phyloP scores from a whole-genome alignment of 2,797 vertebrate species.

The Muscicapa striata region DNA sequence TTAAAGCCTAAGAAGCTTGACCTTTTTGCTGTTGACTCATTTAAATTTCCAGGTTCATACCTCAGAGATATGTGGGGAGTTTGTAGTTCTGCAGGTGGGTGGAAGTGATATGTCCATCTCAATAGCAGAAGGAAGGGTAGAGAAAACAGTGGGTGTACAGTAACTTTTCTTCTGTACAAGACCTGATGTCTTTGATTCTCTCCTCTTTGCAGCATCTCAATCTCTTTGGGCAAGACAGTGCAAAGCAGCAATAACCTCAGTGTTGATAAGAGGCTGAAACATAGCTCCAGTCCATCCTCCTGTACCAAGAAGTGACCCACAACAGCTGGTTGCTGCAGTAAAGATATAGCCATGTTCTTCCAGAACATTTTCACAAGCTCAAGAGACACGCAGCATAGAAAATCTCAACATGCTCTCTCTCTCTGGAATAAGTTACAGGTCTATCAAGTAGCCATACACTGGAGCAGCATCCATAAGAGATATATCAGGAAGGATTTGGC shows the following conservation, averaged over 20 bases:
- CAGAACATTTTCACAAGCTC: background rate
- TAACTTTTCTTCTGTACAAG: background rate
- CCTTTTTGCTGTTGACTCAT: background rate
- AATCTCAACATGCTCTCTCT: background rate
- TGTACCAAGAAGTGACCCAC: background rate
- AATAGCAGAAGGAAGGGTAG: background rate
- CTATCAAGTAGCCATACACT: background rate
- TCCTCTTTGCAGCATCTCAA: background rate
- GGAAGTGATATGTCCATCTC: background rate
- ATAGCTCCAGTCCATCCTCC: background rate
- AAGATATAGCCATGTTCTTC: accelerated
- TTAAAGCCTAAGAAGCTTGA: background rate
- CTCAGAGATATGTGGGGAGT: background rate
- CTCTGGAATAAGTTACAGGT: background rate
- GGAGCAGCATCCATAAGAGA: background rate
- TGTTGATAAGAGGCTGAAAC: accelerated
- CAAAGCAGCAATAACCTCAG: background rate
- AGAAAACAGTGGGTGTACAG: background rate
- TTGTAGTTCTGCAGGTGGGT: background rate
- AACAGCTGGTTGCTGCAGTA: background rate
- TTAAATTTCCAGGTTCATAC: background rate
- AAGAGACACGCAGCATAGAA: background rate
- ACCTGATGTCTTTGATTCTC: background rate
- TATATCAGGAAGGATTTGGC: background rate
- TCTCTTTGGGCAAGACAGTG: background rate